phyloP scores from a whole-genome alignment of 2,113 vertebrate species.

The Trachemys scripta region DNA sequence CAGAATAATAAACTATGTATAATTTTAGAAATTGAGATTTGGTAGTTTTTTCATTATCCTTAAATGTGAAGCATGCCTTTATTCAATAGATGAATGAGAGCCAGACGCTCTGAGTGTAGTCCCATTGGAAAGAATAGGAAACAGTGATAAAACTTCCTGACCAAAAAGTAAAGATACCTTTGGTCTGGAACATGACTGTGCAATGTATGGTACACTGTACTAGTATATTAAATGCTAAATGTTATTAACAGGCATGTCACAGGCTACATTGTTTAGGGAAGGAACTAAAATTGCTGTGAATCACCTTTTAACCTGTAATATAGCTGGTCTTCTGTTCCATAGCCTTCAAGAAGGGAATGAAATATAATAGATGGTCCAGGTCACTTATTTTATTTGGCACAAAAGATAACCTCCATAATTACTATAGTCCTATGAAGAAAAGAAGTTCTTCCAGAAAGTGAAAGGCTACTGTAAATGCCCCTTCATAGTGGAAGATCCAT shows the following conservation, averaged over 20 bases:
- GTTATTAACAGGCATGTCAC: not conserved
- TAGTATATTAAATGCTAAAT: conserved; percentile 41
- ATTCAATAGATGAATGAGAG: conserved; percentile 44
- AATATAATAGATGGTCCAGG: conserved; percentile 12
- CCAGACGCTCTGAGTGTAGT: not conserved
- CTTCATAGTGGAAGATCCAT: not conserved
- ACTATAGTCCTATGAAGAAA: conserved; percentile 3
- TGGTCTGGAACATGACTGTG: not conserved
- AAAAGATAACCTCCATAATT: not conserved
- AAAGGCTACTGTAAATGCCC: not conserved
- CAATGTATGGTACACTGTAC: not conserved
- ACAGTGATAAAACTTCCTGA: conserved; percentile 20
- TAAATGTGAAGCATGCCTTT: conserved; percentile 36
- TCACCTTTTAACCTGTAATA: not conserved
- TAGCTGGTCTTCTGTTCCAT: not conserved
- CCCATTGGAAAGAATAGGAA: conserved; percentile 30
- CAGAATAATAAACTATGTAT: conserved; percentile 49
- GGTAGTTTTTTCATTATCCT: conserved; percentile 27
- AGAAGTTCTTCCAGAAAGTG: not conserved
- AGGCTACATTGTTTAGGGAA: not conserved
- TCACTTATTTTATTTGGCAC: not conserved
- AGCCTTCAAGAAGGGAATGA: conserved; percentile 42
- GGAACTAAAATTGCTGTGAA: not conserved
- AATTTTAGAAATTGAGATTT: conserved; percentile 57
- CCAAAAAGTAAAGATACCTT: conserved; percentile 16